Base-by-base conservation (phyloP, 2,797 vertebrate species). In the Acrossocheilus wenchowensis region DNA sequence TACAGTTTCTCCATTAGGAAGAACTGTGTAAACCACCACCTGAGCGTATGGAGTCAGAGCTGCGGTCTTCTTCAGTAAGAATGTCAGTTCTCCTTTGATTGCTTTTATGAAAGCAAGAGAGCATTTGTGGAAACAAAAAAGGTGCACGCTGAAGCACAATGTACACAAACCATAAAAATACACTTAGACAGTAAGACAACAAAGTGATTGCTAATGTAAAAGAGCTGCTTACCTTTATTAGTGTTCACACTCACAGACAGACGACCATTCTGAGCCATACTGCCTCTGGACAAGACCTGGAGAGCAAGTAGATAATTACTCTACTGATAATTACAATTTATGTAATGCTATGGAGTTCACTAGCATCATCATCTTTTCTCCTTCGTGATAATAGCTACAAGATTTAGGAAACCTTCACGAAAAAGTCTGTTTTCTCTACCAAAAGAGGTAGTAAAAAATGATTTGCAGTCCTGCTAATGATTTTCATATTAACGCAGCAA, bases 261-360 rank as follows among this genome's bases (percentile, higher is more conserved):
- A 2, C 39, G 92, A 0, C 94, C 95, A 0, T 92, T 90, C 19
- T 86, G 89, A 69, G 94, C 93, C 86, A 97, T 92, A 10, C 89
- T 86, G 84, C 97, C 97, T 88, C 90, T 97, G 79, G 97, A 95
- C 92, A 96, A 90, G 89, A 98, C 94, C 98, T 98, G 86, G 39
- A 91, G 64, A 15, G 69, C 34, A 83, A 36, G 6, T 21, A 34
- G 5, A 77, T 26, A 14, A 43, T 19, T 34, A 50, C 12, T 54
- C 9, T 36, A 34, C 41, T 43, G 41, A 43, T 43, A 43, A 43
- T 10, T 2, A 45, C 52, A 43, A 36, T 34, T 83, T 45, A 64
- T 72, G 43, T 14, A 41, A 17, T 7, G 34, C 52, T 60, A 39
- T 52, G 57, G 0, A 78, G 36, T 54, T 78, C 23, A 39, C 8